These are phyloP conservation scores for Myioborus melanocephalus DNA, from an alignment of 2,797 vertebrate species.

Conservation along the genomic window DNA sequence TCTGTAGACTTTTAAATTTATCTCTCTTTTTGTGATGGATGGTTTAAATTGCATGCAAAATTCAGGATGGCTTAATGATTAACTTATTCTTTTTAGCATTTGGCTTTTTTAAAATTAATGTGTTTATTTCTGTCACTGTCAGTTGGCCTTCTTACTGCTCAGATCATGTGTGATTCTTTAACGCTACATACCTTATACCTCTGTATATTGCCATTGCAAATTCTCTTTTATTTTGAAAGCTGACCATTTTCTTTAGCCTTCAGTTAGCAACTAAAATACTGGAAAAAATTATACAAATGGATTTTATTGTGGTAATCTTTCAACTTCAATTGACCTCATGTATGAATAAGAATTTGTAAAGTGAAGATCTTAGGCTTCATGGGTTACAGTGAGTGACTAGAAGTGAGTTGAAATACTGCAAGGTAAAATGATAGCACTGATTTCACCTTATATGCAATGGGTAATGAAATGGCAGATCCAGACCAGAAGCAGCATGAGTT, in stretches of 20 bases:
- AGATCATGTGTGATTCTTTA: not conserved
- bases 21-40: not conserved
- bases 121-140: not conserved
- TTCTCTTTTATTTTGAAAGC: not conserved
- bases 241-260: not conserved
- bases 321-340: not conserved
- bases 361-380: not conserved
- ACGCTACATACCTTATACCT: not conserved
- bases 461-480: not conserved
- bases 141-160: not conserved
- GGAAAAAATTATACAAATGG: not conserved
- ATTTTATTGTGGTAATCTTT: not conserved
- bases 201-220: not conserved
- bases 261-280: not conserved
- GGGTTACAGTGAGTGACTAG: not conserved
- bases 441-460: not conserved
- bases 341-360: not conserved
- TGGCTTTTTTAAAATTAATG: not conserved
- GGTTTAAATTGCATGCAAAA: not conserved
- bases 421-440: not conserved
- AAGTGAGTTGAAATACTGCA: not conserved
- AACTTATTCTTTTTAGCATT: not conserved
- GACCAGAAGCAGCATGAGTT: not conserved
- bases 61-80: not conserved
- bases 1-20: not conserved